Percentiles rank a stretch among this genome's conserved stretches.
phyloP scores from a whole-genome alignment of 2,113 vertebrate genomes.

The Herpetotheres cachinnans region DNA sequence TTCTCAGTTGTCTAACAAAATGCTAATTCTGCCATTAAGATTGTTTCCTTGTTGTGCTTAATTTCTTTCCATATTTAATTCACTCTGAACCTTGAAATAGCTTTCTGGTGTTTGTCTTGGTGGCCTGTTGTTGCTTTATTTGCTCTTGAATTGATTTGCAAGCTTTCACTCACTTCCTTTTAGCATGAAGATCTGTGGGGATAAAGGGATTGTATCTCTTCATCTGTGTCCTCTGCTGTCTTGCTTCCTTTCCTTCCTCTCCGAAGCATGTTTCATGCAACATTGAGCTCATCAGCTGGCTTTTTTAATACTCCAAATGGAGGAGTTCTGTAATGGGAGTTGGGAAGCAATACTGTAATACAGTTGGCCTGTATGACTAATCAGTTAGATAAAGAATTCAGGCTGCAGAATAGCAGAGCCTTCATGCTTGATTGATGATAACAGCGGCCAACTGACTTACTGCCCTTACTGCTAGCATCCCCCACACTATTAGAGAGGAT shows the following conservation, averaged over 20 bases:
- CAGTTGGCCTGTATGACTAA: constrained; percentile 55
- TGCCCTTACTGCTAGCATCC: constrained; percentile 35
- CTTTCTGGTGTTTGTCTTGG: background rate
- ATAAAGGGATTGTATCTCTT: background rate
- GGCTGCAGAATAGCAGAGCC: constrained; percentile 37
- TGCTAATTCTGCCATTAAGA: background rate
- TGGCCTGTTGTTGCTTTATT: constrained; percentile 17
- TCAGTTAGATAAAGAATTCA: constrained; percentile 54
- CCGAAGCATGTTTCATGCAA: background rate
- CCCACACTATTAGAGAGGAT: background rate
- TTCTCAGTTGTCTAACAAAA: background rate
- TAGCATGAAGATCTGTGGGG: background rate
- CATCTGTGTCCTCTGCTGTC: background rate
- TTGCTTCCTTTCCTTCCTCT: background rate
- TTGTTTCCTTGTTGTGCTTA: background rate
- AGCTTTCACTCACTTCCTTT: background rate
- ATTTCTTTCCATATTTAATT: constrained; percentile 16
- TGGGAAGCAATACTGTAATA: background rate
- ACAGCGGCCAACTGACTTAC: constrained; percentile 52
- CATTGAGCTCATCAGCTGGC: background rate
- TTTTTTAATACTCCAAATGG: background rate
- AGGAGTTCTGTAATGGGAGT: background rate
- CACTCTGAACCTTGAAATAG: background rate
- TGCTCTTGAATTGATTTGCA: constrained; percentile 12
- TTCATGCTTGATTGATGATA: constrained; percentile 61